phyloP scores from a whole-genome alignment of 2,888 invertebrate species.

The Druceiella hillmani region DNA sequence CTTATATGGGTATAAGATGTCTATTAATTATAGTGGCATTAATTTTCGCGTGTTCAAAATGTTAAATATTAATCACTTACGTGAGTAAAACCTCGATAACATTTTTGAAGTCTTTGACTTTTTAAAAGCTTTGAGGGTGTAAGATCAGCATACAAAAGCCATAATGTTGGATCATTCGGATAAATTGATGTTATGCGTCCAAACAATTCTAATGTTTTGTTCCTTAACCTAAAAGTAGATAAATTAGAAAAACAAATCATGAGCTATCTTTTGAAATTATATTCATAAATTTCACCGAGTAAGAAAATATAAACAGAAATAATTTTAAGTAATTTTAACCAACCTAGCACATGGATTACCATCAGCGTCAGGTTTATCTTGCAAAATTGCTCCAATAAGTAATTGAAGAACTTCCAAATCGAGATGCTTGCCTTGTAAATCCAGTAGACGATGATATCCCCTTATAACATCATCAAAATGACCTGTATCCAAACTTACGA shows the following conservation, averaged over 20 bases:
- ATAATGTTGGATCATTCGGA: slow-evolving; percentile 66
- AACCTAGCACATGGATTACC: slow-evolving; percentile 45
- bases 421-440: slow-evolving; percentile 74
- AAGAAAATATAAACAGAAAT: too few species aligned
- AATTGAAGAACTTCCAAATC: slow-evolving; percentile 72
- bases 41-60: too few species aligned
- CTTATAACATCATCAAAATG: slow-evolving; percentile 81
- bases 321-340: background rate
- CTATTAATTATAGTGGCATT: too few species aligned
- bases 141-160: slow-evolving; percentile 77
- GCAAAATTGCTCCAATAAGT: slow-evolving; percentile 63
- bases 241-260: too few species aligned
- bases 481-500: slow-evolving; percentile 81
- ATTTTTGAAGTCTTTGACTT: slow-evolving; percentile 70
- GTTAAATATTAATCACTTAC: slow-evolving; percentile 55
- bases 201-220: slow-evolving; percentile 61
- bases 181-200: slow-evolving; percentile 67
- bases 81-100: slow-evolving; percentile 69
- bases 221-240: slow-evolving; percentile 47
- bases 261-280: too few species aligned
- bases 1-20: too few species aligned
- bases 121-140: slow-evolving; percentile 54
- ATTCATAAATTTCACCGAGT: too few species aligned
- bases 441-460: slow-evolving; percentile 79
- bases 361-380: slow-evolving; percentile 58